Conservation (phyloP, 2,797 vertebrate species). For the Prunella strophiata region DNA sequence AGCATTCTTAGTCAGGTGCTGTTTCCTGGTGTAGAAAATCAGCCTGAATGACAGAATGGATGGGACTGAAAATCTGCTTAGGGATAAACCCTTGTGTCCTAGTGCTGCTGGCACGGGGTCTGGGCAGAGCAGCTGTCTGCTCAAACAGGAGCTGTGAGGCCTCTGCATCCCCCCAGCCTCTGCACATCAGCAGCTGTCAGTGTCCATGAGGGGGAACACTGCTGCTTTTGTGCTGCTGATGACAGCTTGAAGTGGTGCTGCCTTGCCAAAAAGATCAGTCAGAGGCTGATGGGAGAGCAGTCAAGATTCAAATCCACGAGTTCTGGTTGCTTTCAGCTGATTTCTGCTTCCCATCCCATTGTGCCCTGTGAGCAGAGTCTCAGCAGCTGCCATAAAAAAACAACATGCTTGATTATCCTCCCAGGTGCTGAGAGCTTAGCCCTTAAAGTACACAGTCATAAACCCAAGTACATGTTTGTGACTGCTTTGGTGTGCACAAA, state of each 20-base stretch:
- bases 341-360: neutral
- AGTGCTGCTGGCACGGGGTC: neutral
- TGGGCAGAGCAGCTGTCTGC: conserved; percentile 41
- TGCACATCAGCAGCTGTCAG: neutral
- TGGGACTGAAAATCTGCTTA: neutral
- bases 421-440: neutral
- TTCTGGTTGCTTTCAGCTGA: neutral
- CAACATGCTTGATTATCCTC: neutral
- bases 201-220: neutral
- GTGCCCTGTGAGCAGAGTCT: neutral
- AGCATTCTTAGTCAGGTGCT: neutral
- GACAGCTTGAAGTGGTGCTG: conserved; percentile 7
- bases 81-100: neutral
- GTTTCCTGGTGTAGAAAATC: neutral
- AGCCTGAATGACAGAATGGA: neutral
- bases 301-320: neutral
- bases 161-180: neutral
- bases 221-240: conserved; percentile 20
- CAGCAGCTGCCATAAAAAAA: neutral
- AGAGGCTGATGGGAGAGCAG: neutral
- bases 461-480: neutral
- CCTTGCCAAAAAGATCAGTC: neutral
- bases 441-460: neutral
- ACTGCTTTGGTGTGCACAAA: neutral
- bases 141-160: neutral